phyloP scores from a whole-genome alignment of 2,113 vertebrate species.

The Dolichallabes microphthalmus region DNA sequence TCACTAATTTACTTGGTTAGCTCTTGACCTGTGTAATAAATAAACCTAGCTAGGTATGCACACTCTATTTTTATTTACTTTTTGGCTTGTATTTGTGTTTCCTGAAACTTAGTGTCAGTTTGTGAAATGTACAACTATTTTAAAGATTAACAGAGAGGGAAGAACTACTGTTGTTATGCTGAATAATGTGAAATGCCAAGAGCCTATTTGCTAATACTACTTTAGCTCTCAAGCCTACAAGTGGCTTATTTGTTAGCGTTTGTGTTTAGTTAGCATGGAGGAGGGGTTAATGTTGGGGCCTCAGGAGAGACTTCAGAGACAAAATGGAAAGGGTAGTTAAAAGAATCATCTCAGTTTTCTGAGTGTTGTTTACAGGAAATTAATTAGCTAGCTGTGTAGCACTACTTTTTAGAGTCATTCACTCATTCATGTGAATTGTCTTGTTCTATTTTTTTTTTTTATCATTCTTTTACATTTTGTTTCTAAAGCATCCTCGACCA shows the following conservation, averaged over 20 bases:
- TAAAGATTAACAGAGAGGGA: not conserved
- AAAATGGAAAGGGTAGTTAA: not conserved
- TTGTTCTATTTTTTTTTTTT: not conserved
- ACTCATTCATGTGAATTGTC: not conserved
- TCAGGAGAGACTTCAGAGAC: not conserved
- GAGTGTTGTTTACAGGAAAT: not conserved
- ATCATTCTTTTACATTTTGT: not conserved
- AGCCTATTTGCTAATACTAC: not conserved
- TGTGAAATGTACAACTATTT: not conserved
- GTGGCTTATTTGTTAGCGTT: not conserved
- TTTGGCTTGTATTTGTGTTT: too few species aligned
- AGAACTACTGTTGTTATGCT: not conserved
- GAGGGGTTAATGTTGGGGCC: not conserved
- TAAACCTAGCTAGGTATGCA: too few species aligned
- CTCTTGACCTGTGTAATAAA: not conserved
- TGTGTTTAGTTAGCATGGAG: not conserved
- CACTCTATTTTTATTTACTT: too few species aligned
- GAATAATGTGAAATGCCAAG: not conserved
- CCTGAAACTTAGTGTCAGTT: too few species aligned
- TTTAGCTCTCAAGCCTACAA: not conserved
- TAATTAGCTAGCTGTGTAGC: not conserved
- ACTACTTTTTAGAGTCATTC: not conserved
- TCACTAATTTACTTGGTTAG: not conserved
- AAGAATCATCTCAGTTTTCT: not conserved
- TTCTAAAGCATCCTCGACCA: not conserved